A percentile compares a stretch with the other conserved stretches of the same genome.
Conservation (phyloP, 2,113 vertebrate species). For the Plestiodon gilberti region DNA sequence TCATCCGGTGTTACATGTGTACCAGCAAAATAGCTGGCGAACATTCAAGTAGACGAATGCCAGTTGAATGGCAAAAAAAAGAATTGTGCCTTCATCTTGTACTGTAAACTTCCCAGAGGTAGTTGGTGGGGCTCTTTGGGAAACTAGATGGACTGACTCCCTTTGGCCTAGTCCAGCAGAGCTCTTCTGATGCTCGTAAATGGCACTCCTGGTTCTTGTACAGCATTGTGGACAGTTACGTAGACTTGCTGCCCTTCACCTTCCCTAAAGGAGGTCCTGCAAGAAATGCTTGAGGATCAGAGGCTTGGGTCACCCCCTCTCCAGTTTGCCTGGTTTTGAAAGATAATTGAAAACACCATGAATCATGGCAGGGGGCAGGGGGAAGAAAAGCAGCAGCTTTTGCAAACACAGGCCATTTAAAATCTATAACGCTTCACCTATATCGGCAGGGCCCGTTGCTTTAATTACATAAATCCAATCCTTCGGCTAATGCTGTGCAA, state of each 20-base stretch:
- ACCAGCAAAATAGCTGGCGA: no score
- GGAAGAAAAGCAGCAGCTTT: conserved; percentile 52
- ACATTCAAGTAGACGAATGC: no score
- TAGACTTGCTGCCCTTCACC: conserved; percentile 41
- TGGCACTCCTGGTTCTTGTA: no score
- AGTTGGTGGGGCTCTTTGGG: no score
- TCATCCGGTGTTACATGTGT: no score
- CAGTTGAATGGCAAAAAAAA: no score
- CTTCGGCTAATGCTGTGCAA: conserved; percentile 58
- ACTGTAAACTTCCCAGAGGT: no score
- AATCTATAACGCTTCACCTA: conserved; percentile 65
- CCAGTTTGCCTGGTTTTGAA: conserved; percentile 59
- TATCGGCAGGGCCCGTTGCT: conserved; percentile 56
- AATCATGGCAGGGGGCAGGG: conserved; percentile 22
- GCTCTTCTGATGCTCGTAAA: not conserved
- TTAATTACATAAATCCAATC: conserved; percentile 64
- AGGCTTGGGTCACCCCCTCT: conserved; percentile 65
- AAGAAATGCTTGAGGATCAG: conserved; percentile 61
- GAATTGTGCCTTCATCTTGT: no score
- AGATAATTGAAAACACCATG: conserved; percentile 72
- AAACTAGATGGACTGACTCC: no score
- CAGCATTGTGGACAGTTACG: conserved; percentile 40
- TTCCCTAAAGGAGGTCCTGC: conserved; percentile 46
- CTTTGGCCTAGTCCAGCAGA: no score
- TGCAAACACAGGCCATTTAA: conserved; percentile 61